phyloP scores from a whole-genome alignment of 2,797 vertebrate species.

The Peromyscus aztecus region DNA sequence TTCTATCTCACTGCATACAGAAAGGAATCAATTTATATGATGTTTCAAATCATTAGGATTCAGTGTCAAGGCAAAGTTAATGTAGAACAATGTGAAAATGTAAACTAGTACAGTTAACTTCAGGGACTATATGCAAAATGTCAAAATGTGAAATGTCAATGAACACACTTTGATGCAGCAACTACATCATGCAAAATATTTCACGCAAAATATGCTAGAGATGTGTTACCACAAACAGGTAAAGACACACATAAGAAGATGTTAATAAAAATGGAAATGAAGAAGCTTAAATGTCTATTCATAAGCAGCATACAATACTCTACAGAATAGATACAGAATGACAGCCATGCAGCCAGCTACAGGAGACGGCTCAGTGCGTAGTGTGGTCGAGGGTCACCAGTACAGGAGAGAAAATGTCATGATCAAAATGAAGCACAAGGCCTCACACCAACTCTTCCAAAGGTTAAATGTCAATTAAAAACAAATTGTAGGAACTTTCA shows the following conservation, averaged over 20 bases:
- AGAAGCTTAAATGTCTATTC: constrained; percentile 17
- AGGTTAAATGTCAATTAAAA: constrained; percentile 38
- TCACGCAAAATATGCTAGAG: background rate
- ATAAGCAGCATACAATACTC: constrained; percentile 42
- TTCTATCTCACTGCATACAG: background rate
- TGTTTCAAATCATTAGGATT: background rate
- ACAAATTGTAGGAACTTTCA: background rate
- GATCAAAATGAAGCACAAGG: background rate
- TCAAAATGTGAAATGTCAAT: constrained; percentile 50
- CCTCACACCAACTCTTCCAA: background rate
- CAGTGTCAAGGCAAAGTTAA: background rate
- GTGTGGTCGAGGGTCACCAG: background rate
- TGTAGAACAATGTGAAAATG: background rate
- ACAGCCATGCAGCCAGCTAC: background rate
- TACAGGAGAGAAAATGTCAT: background rate
- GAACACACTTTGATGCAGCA: background rate
- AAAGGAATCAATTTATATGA: background rate
- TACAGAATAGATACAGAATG: background rate
- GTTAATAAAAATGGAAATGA: background rate
- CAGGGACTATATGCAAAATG: constrained; percentile 12
- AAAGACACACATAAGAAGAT: constrained; percentile 23
- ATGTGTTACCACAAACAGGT: background rate
- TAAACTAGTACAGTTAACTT: background rate
- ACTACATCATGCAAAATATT: background rate
- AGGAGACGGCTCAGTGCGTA: background rate